Base-by-base conservation (phyloP, 2,888 invertebrate genomes). In the Odontomyia ornata region DNA sequence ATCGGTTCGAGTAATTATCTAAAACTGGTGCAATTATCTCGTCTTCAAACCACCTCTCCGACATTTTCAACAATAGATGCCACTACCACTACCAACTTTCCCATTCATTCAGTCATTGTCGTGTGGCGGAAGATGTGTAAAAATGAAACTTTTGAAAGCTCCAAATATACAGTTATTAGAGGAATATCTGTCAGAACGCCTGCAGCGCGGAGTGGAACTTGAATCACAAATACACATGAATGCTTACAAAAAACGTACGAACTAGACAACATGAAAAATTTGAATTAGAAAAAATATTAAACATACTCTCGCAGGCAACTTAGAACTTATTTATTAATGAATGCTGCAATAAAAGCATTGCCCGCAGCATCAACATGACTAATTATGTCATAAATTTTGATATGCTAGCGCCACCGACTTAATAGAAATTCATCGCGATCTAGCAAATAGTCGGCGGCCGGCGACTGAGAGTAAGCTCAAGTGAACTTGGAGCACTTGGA, bases 341-440 rank as follows among this genome's bases (percentile, higher is more conserved):
- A 52, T 52, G 52, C 13, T 9, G 52, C 18, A 52, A 52, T 18
- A 52, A 52, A n/a, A 52, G 3, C 52, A 21, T 43, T 2, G 1
- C 69, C 25, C 1, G 4, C 47, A 11, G 46, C 30, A 69, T 47
- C 47, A 46, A 25, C 27, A 47, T 69, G 47, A 47, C 69, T 46
- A 69, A 69, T 69, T 69, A 69, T 69, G 69, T 47, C 69, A 69
- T 69, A 43, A 27, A 69, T 69, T 46, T 13, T 47, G 23, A 47
- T 69, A 11, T 13, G 7, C 47, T 60, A 69, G 69, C 69, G 69
- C 69, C 69, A 69, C 13, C 15, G 25, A 69, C 11, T 11, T 47
- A 15, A 46, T 21, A 28, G 9, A 23, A 23, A 60, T 23, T 15
- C 25, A 13, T 23, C 25, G 23, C 60, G 15, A 52, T 52, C n/a